Evolutionary conservation across 2,888 invertebrate species (phyloP).

Genomic region (Acronicta aceris): DNA sequence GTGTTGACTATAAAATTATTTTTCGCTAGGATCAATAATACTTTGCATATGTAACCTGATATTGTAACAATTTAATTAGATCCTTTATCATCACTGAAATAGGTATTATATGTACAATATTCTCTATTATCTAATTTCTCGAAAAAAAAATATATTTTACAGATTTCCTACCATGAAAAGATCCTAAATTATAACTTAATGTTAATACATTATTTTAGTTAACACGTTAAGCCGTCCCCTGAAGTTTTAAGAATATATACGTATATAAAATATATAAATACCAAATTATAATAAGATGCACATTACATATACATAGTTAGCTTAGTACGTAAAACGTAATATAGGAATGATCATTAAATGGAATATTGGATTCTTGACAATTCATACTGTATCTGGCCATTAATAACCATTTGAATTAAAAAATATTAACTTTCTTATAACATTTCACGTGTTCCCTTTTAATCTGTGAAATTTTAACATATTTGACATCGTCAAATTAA

Average conservation of each 20-base stretch:
- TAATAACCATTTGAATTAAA: background rate
- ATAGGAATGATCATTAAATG: conserved; percentile 28
- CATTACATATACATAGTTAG: conserved; percentile 50
- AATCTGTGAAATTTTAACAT: too few species aligned
- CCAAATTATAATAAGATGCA: conserved; percentile 56
- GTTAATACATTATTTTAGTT: conserved; percentile 69
- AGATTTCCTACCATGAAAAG: conserved; percentile 25
- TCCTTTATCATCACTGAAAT: conserved; percentile 17
- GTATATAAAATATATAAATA: conserved; percentile 60
- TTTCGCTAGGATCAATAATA: conserved; percentile 13
- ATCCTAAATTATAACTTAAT: conserved; percentile 58
- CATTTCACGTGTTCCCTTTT: too few species aligned
- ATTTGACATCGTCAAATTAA: too few species aligned
- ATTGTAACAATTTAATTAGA: background rate
- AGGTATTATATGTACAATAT: conserved; percentile 42
- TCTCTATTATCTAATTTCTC: conserved; percentile 47
- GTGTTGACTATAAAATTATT: conserved; percentile 42
- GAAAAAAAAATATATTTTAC: conserved; percentile 24
- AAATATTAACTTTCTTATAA: too few species aligned
- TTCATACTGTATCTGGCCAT: conserved; percentile 15
- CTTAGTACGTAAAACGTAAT: conserved; percentile 57
- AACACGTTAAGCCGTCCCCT: conserved; percentile 83
- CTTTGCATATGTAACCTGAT: conserved; percentile 31
- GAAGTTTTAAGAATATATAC: conserved; percentile 79
- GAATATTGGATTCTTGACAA: conserved; percentile 23